Base-by-base conservation (phyloP, 1,140 invertebrate genomes). In the Saccostrea glomerata region DNA sequence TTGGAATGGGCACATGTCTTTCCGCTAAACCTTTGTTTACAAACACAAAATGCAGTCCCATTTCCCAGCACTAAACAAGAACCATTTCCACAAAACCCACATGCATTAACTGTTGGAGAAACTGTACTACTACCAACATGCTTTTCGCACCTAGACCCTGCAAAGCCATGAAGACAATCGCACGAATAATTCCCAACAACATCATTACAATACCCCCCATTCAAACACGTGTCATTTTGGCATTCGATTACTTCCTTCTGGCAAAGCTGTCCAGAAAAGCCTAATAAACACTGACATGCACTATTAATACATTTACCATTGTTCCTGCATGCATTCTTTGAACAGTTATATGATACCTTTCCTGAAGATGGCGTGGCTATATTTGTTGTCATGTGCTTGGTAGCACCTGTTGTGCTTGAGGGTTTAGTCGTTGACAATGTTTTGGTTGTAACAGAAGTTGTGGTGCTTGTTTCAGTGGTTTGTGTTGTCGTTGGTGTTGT, bases 241-340 rank as follows among this genome's bases (percentile, higher is more conserved):
- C 87, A 88, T 88, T 88, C 87, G 23, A 88, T 55, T 20, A 86
- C 60, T 86, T 88, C 87, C 82, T 40, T 86, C 36, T 88, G 66
- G 25, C 87, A 88, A 13, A 88, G 60, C 17, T 47, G 11, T 23
- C 87, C 87, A 5, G 87, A 77, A 55, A 85, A 88, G 5, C 84
- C 84, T 2, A 5, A 6, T 12, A 0, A 66, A 63, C 87, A 88
- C 7, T 54, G 25, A 66, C 87, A 88, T 54, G 84, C 85, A 36
- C 70, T 63, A 54, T 82, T 88, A 40, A 85, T 63, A 40, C 70
- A 58, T 47, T 63, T 73, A 15, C 56, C 87, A 54, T 82, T 88
- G 36, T 86, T 85, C 54, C 40, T 82, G 55, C 87, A 88, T 20
- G 82, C 40, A 84, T 84, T 84, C 15, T 54, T 47, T n/a, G 82